Evolutionary conservation across 1,140 invertebrate genomes (phyloP), one percentile per base, ranked within the genome.

Genomic region (Ericerus pela): DNA sequence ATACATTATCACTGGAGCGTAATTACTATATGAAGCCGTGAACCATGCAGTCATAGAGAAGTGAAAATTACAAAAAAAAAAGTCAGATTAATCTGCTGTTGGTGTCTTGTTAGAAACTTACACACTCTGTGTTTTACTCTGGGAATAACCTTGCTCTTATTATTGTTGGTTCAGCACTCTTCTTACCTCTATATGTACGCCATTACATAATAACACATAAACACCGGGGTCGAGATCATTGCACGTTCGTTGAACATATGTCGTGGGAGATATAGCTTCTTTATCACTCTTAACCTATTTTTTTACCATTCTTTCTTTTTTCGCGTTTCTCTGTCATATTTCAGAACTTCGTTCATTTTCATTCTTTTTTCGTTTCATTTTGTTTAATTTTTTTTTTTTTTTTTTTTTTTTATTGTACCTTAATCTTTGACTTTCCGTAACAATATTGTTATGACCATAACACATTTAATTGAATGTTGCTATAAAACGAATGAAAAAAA

Each of bases 101-200:
- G n/a, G n/a, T n/a, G n/a, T n/a, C n/a, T n/a, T n/a, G n/a, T n/a
- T n/a, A n/a, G n/a, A n/a, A n/a, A n/a, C n/a, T n/a, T n/a, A n/a
- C n/a, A n/a, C n/a, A n/a, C n/a, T n/a, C n/a, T n/a, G n/a, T n/a
- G n/a, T n/a, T 14, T 16, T 18, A 4, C 41, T 47, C 41, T 47
- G 41, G 41, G 41, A 47, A 47, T 47, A 47, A 47, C 41, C 41
- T 47, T 47, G 41, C 41, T 47, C 41, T 47, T 47, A 47, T 47
- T 47, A 47, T 24, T 38, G 8, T 18, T 24, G 20, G 41, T 6
- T 4, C 37, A 41, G 37, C 20, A 18, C n/a, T 41, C 37, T 5
- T 41, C 37, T 41, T 16, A 6, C 14, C 36, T 14, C 3, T 38
- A 6, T 38, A 38, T 14, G 36, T 4, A 18, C 20, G 36, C 36